Evolutionary conservation across 2,888 invertebrate species (phyloP), one percentile per base, ranked within the genome.

Genomic region (Pandemis heparana): DNA sequence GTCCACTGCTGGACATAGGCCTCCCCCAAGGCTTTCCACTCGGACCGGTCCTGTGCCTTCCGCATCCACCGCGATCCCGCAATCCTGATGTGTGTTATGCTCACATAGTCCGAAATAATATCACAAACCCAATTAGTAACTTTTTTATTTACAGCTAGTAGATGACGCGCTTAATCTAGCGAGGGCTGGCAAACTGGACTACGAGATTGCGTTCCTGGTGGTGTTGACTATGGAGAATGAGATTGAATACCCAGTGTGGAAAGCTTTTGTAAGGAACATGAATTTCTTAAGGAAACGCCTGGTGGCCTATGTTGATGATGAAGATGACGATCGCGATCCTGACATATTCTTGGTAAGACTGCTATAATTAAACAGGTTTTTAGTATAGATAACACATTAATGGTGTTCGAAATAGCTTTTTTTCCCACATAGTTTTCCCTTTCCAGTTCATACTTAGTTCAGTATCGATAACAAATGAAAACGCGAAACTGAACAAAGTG

Each of bases 121-220:
- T 32, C 23, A 32, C 23, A 32, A 32, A 32, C 2, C 23, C 23
- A 32, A 32, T 32, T 4, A 32, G 23, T 32, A 32, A n/a, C 10
- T 53, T 53, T 5, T 56, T 18, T 56, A n/a, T 79, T 81, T 96
- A 79, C 88, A 98, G 91, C 90, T 98, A 12, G 87, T 98, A 38
- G 97, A 98, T 80, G 98, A 98, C 84, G 95, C 97, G 0, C 86
- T 97, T 5, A 96, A 96, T 82, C 86, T 97, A 68, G 97, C 97
- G 0, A 92, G 96, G 81, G 95, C 96, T 32, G 96, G 96, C 2
- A 91, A 86, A 77, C 83, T 97, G 1, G 91, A 94, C 77, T 97
- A 97, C 79, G 94, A 95, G 0, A 90, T 95, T 1, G 96, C 97
- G 0, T 91, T 98, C 48, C 94, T 95, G 77, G 91, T 97, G 0